phyloP scores from a whole-genome alignment of 2,113 vertebrate species.

The Micromys minutus region DNA sequence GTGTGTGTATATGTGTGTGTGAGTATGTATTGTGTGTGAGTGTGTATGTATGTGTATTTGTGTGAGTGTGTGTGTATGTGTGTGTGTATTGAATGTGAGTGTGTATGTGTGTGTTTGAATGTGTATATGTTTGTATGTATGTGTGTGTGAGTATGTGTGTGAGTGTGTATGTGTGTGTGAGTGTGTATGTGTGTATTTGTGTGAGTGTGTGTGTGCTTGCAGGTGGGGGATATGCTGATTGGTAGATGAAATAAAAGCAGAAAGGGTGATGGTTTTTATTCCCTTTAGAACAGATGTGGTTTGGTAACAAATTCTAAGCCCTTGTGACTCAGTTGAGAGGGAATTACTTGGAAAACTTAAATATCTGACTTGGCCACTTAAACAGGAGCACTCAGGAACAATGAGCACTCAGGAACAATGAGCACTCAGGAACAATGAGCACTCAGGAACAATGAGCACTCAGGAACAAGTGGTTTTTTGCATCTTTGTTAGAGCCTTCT shows the following conservation, averaged over 20 bases:
- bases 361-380: slow-evolving; percentile 23
- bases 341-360: slow-evolving; percentile 61
- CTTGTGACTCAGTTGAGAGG: slow-evolving; percentile 53
- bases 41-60: not conserved
- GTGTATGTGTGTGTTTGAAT: too few relatives aligned
- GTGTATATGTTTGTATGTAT: too few relatives aligned
- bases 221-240: not conserved
- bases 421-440: not conserved
- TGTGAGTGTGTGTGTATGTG: not conserved
- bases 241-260: slow-evolving; percentile 66
- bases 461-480: not conserved
- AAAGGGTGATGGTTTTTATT: not conserved
- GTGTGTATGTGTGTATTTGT: not conserved
- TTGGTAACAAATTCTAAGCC: slow-evolving; percentile 51
- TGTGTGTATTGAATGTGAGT: not conserved
- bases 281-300: not conserved
- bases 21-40: too few relatives aligned
- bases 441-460: not conserved
- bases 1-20: not conserved
- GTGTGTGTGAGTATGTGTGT: not conserved
- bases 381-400: not conserved
- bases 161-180: not conserved
- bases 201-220: not conserved
- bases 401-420: not conserved
- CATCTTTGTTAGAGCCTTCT: not conserved